Conservation (phyloP, 2,797 vertebrate genomes). For the Cuculus canorus region DNA sequence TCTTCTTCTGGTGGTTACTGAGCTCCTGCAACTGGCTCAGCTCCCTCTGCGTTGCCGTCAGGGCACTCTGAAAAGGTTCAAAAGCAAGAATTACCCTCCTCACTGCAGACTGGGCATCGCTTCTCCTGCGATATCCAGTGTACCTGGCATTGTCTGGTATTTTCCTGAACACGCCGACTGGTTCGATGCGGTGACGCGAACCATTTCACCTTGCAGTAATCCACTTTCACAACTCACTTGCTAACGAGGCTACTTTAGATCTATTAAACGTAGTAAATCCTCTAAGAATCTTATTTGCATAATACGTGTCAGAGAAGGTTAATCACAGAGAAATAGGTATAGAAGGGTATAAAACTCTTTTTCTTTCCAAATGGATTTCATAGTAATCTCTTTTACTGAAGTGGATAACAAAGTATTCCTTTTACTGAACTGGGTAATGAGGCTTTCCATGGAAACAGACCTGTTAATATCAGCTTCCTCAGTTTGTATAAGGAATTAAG, state of each 20-base stretch:
- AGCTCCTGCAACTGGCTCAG: constrained; percentile 88
- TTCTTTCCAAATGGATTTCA: not conserved
- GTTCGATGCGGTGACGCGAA: not conserved
- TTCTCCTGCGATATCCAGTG: not conserved
- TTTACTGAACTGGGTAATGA: not conserved
- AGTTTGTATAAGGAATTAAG: not conserved
- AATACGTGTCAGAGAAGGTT: constrained; percentile 27
- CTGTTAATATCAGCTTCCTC: not conserved
- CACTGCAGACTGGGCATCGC: not conserved
- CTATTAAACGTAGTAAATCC: constrained; percentile 3
- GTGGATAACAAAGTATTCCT: not conserved
- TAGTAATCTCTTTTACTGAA: not conserved
- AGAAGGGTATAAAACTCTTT: not conserved
- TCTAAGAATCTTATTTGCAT: constrained; percentile 5
- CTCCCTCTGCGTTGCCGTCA: constrained; percentile 85
- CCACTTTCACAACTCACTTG: constrained; percentile 3
- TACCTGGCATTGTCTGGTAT: not conserved
- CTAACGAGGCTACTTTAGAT: constrained; percentile 22
- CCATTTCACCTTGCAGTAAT: not conserved
- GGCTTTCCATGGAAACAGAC: not conserved
- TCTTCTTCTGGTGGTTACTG: constrained; percentile 91
- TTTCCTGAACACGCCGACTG: not conserved
- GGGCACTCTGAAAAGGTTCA: constrained; percentile 77
- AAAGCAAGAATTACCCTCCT: not conserved
- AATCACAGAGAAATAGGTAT: not conserved